Percentiles rank a stretch among this genome's conserved stretches.
Conservation (phyloP, 2,113 vertebrate species). For the Ochotona curzoniae region DNA sequence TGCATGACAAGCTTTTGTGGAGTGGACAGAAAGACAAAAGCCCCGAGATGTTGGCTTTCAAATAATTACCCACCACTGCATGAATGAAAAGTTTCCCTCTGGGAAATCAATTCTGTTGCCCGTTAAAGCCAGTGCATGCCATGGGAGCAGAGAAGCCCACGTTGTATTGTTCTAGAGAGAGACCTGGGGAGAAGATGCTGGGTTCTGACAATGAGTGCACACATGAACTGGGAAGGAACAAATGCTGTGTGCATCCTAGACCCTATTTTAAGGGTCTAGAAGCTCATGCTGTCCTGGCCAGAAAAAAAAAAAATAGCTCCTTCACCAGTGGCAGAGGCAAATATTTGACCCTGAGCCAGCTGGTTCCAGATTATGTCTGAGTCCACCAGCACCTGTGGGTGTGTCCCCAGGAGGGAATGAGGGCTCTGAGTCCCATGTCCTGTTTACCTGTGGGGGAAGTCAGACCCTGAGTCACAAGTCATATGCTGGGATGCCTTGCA, state of each 20-base stretch:
- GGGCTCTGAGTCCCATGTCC: slow-evolving; percentile 54
- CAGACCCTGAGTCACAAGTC: slow-evolving; percentile 75
- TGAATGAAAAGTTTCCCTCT: not conserved
- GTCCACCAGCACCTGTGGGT: not conserved
- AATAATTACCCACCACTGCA: not conserved
- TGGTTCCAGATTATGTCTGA: not conserved
- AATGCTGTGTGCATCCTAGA: not conserved
- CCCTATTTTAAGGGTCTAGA: not conserved
- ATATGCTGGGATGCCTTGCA: slow-evolving; percentile 44
- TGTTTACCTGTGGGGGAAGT: slow-evolving; percentile 73
- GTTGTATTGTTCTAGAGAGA: not conserved
- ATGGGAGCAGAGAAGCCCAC: not conserved
- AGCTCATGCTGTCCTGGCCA: no score
- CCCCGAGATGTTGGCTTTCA: slow-evolving; percentile 27
- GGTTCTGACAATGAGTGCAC: not conserved
- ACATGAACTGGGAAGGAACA: slow-evolving; percentile 6
- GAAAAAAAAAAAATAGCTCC: no score
- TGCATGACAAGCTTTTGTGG: not conserved
- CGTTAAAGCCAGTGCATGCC: slow-evolving; percentile 3
- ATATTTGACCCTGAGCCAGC: slow-evolving; percentile 1
- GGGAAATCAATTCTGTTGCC: not conserved
- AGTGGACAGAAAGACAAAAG: not conserved
- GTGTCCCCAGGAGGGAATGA: slow-evolving; percentile 15
- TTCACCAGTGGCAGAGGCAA: not conserved
- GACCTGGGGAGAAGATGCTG: not conserved